Evolutionary conservation across 2,113 vertebrate genomes (phyloP).

Genomic region (Stegostoma tigrinum): DNA sequence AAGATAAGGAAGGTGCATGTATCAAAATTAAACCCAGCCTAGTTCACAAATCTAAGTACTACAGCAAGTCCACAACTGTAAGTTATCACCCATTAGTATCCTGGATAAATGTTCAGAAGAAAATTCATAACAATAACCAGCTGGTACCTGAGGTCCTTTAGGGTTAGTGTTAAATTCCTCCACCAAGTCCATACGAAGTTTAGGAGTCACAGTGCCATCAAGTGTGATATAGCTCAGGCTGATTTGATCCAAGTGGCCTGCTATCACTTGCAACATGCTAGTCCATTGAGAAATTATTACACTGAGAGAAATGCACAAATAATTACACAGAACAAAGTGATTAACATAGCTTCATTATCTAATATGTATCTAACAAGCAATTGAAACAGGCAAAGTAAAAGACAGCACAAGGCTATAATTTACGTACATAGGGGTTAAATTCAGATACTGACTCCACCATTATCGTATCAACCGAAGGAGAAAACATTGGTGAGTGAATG

Average conservation of each 20-base stretch:
- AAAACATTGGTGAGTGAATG: background rate
- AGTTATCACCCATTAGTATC: background rate
- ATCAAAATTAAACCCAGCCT: background rate
- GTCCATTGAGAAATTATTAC: conserved; percentile 97
- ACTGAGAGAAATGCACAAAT: conserved; percentile 50
- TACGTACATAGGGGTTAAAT: background rate
- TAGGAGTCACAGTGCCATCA: conserved; percentile 79
- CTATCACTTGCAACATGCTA: conserved; percentile 80
- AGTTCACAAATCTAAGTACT: background rate
- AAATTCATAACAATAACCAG: background rate
- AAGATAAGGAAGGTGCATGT: background rate
- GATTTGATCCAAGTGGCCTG: conserved; percentile 62
- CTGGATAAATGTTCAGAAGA: background rate
- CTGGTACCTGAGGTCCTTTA: conserved; percentile 68
- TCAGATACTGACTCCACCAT: background rate
- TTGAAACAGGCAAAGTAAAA: background rate
- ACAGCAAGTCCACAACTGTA: background rate
- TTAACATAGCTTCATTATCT: background rate
- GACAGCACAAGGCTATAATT: background rate
- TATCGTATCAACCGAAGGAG: background rate
- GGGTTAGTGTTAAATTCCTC: conserved; percentile 86
- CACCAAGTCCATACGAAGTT: conserved; percentile 83
- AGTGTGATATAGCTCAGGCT: conserved; percentile 64
- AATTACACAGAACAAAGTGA: background rate
- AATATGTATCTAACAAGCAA: background rate